phyloP scores from a whole-genome alignment of 2,797 vertebrate species.

The Acropternis orthonyx region DNA sequence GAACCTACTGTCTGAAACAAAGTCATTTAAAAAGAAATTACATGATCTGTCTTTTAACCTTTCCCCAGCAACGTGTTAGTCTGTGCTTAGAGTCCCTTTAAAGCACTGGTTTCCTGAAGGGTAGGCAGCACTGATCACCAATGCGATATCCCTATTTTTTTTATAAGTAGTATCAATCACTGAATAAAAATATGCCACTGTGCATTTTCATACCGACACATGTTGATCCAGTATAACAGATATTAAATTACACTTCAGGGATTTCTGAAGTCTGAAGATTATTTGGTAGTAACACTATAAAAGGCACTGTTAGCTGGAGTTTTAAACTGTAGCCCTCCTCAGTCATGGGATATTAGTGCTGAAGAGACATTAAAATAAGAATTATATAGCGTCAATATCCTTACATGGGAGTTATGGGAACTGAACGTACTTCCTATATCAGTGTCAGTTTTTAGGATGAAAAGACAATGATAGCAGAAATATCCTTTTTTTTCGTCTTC shows the following conservation, averaged over 20 bases:
- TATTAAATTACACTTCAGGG: background rate
- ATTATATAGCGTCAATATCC: background rate
- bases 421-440: background rate
- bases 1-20: background rate
- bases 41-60: constrained; percentile 46
- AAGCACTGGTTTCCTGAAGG: constrained; percentile 9
- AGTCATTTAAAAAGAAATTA: constrained; percentile 44
- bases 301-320: constrained; percentile 15
- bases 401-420: background rate
- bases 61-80: constrained; percentile 11
- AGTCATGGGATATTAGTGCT: background rate
- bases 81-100: background rate
- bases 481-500: background rate
- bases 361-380: background rate
- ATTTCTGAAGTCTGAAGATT: background rate
- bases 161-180: background rate
- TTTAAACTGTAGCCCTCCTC: background rate
- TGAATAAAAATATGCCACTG: background rate
- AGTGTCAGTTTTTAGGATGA: background rate
- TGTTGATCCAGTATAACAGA: background rate
- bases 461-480: background rate
- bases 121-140: background rate
- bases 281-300: background rate
- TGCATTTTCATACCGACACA: constrained; percentile 17
- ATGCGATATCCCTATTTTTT: background rate